Base-by-base conservation (phyloP, 2,113 vertebrate species). In the Nesoenas mayeri region DNA sequence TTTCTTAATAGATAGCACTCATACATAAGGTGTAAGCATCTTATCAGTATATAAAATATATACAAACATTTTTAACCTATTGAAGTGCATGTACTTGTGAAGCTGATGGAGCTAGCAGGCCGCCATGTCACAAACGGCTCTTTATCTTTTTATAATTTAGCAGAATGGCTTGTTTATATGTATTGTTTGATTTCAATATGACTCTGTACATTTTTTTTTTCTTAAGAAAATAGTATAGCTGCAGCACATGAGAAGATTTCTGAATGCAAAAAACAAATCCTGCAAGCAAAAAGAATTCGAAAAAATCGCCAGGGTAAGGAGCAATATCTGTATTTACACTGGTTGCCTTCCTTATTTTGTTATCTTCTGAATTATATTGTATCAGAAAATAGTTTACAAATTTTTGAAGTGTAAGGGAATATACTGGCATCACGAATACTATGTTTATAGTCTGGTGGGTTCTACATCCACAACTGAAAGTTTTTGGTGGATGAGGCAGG, bases 231-330 rank as follows among this genome's bases (percentile, higher is more conserved):
- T 67, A 99, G 98, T 88, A 99, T 99, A 93, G 98, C 98, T 51
- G 99, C 99, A 92, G 99, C 99, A 34, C 99, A 99, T 67, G 99
- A 99, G 74, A 99, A 99, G 97, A 99, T 99, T 86, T 96, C 98
- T 71, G 99, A 99, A 92, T 99, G 99, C 97, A 99, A 99, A 97
- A 99, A 99, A 92, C 99, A 99, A 96, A 99, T 99, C 92, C 98
- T 98, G 97, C 98, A 99, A 96, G 99, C 99, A 88, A 99, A 99
- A 97, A 98, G 99, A 96, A 99, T 99, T 98, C 97, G 99, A 81
- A 99, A 99, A 97, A 99, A 99, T 97, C 99, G 99, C 6, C 99
- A 99, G 97, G 99, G 99, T 99, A 97, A 97, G 95, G 42, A 10
- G 2, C 58, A 72, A 7, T 50, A 25, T 17, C 24, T 34, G 5